Evolutionary conservation across 2,888 invertebrate species (phyloP).

Genomic region (Pharmacophagus antenor): DNA sequence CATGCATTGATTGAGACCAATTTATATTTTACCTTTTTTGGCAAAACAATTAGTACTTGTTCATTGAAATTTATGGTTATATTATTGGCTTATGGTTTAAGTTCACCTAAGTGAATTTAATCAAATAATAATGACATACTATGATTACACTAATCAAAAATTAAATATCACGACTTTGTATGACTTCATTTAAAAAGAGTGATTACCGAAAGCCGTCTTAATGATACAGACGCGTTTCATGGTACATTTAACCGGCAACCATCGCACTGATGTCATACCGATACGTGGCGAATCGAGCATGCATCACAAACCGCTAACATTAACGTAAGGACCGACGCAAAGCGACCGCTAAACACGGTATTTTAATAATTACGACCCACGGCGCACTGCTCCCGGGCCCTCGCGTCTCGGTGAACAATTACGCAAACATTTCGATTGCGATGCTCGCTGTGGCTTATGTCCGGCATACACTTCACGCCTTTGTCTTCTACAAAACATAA

Average conservation of each 20-base stretch:
- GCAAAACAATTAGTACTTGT: too few relatives aligned
- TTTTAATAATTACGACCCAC: constrained; percentile 50
- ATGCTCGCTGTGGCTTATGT: constrained; percentile 33
- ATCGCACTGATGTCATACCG: constrained; percentile 43
- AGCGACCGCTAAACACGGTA: constrained; percentile 46
- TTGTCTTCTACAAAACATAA: too few relatives aligned
- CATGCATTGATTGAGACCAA: too few relatives aligned
- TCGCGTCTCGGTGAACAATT: constrained; percentile 42
- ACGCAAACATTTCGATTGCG: constrained; percentile 35
- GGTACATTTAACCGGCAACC: constrained; percentile 19
- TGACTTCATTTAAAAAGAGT: constrained; percentile 5
- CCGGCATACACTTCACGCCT: too few relatives aligned
- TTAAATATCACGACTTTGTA: neutral
- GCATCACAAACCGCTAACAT: constrained; percentile 42
- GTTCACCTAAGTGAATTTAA: too few relatives aligned
- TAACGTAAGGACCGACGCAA: constrained; percentile 40
- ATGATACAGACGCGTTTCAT: constrained; percentile 13
- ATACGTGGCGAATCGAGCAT: constrained; percentile 41
- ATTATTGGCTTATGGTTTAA: too few relatives aligned
- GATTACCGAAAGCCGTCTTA: neutral
- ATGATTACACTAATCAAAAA: neutral
- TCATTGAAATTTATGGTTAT: too few relatives aligned
- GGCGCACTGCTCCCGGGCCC: constrained; percentile 38
- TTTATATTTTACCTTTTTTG: too few relatives aligned
- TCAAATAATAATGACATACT: too few relatives aligned